Base-by-base conservation (phyloP, 1,140 invertebrate genomes). In the Anastrepha obliqua region DNA sequence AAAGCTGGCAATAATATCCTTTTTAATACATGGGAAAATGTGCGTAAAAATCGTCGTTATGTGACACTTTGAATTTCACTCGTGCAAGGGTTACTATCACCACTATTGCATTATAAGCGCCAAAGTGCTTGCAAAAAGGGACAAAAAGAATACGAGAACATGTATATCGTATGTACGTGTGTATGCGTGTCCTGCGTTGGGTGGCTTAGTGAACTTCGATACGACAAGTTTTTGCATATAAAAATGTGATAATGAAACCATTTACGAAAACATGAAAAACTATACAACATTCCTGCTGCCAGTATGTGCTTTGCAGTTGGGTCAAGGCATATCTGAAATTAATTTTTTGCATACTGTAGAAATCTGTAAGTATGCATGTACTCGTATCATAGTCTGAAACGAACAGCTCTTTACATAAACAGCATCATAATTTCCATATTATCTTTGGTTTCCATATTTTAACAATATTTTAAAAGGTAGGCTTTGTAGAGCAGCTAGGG, bases 11-110 rank as follows among this genome's bases (percentile, higher is more conserved):
- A 67, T 67, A 67, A 67, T 67, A 67, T 67, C 29, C 39, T 17
- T 11, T 67, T 67, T 67, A 67, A 67, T 65, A 65, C 65, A 67
- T 20, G 20, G 29, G 29, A 8, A 67, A 67, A 67, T 67, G 29
- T 67, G 65, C 65, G 65, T 67, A 67, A 67, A 67, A 67, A 67
- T 67, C 11, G 65, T 67, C 65, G 65, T 67, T 67, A 67, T 67
- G 29, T 9, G 65, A 29, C 65, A 67, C 65, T 67, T 67, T 67
- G 11, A 67, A 39, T 42, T 42, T 39, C 20, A 15, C 20, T 64
- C n/a, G 29, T 11, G 55, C 55, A 13, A 67, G 65, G 29, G 39
- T 67, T 6, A 7, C 20, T 67, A 42, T 67, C 13, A 67, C 29
- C 39, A 11, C 20, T 67, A 20, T 67, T 67, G 65, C 11, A 39